Percentiles rank a stretch among this genome's conserved stretches.
Conservation (phyloP, 53 echinoderm and acorn worm species). For the Echinarachnius parma region DNA sequence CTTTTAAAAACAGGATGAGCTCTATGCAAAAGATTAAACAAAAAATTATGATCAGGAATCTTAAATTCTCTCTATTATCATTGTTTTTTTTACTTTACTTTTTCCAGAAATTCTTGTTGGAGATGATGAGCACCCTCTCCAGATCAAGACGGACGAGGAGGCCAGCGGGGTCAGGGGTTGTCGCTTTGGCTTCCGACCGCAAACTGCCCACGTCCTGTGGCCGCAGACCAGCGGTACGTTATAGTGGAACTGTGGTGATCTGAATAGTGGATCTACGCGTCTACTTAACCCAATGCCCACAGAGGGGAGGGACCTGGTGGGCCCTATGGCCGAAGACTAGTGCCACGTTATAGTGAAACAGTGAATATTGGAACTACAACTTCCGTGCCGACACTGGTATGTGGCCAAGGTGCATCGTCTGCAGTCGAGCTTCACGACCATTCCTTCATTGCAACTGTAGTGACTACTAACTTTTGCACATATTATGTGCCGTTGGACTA, state of each 20-base stretch:
- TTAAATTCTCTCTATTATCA: too few species aligned
- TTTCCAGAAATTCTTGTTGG: slow-evolving; percentile 61
- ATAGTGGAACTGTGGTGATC: neutral
- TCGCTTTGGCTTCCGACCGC: slow-evolving; percentile 50
- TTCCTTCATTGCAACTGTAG: neutral
- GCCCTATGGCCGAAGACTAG: slow-evolving; percentile 1
- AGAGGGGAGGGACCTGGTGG: too few species aligned
- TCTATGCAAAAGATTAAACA: too few species aligned
- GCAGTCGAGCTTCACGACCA: neutral
- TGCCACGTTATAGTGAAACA: neutral
- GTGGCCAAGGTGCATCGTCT: too few species aligned
- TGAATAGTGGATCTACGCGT: too few species aligned
- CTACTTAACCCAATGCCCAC: too few species aligned
- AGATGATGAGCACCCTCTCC: slow-evolving; percentile 58
- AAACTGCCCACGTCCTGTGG: slow-evolving; percentile 29
- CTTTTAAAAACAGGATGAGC: too few species aligned
- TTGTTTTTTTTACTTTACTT: neutral
- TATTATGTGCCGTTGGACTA: too few species aligned
- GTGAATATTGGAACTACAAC: neutral
- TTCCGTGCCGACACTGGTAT: too few species aligned
- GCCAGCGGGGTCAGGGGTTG: slow-evolving; percentile 35
- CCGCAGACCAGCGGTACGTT: slow-evolving; percentile 29
- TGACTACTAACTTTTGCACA: too few species aligned
- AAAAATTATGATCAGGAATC: too few species aligned
- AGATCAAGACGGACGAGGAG: slow-evolving; percentile 72